Percentiles rank a stretch among this genome's conserved stretches.
phyloP scores from a whole-genome alignment of 2,797 vertebrate species.

The Schizopygopsis pylzovi region DNA sequence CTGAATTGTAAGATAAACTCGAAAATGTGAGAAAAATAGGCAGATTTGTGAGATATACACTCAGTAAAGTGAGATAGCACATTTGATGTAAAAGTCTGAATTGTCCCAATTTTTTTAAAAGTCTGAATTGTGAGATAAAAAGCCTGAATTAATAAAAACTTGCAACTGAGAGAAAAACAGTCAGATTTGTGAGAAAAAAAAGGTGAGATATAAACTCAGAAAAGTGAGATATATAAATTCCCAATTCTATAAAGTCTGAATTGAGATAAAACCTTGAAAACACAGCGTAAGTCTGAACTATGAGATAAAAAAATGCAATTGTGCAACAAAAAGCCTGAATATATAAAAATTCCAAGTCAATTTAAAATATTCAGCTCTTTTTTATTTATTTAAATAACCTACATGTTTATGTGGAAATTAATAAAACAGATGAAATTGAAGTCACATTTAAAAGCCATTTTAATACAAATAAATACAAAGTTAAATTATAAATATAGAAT shows the following conservation, averaged over 20 bases:
- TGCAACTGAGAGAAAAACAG: background rate
- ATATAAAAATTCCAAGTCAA: background rate
- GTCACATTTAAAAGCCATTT: conserved; percentile 39
- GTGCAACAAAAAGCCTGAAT: too few relatives aligned
- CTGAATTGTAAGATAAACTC: background rate
- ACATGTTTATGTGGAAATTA: background rate
- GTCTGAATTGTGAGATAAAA: too few relatives aligned
- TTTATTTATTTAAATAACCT: conserved; percentile 33
- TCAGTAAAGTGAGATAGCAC: too few relatives aligned
- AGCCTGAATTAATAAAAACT: too few relatives aligned
- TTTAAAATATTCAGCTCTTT: background rate
- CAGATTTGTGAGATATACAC: background rate
- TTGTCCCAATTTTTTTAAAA: too few relatives aligned
- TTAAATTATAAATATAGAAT: conserved; percentile 46
- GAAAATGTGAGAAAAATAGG: background rate
- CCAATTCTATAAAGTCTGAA: too few relatives aligned
- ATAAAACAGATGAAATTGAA: background rate
- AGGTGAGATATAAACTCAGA: background rate
- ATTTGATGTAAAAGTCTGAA: too few relatives aligned
- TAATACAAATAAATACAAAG: conserved; percentile 41
- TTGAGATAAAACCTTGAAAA: too few relatives aligned
- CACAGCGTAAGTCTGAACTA: too few relatives aligned
- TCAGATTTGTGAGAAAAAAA: background rate
- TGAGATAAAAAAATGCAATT: too few relatives aligned
- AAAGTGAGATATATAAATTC: too few relatives aligned